phyloP scores from a whole-genome alignment of 2,113 vertebrate species.

The Nerophis lumbriciformis region DNA sequence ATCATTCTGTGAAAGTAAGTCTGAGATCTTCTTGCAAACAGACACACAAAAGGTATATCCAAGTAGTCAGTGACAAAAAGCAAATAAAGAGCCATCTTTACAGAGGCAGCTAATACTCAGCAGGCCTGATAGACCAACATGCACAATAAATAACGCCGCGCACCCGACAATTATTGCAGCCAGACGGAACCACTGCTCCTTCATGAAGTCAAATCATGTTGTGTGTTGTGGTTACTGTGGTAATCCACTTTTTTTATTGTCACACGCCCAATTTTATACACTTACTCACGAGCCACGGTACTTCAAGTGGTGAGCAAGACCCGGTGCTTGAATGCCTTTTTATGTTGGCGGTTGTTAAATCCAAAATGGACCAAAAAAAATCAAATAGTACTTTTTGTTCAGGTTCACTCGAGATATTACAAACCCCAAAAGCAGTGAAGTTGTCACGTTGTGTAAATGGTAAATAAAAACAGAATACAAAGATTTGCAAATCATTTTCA shows the following conservation, averaged over 20 bases:
- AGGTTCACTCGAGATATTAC: too few relatives aligned
- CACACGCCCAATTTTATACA: neutral
- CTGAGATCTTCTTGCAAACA: neutral
- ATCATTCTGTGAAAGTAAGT: too few relatives aligned
- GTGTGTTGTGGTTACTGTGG: neutral
- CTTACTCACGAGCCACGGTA: neutral
- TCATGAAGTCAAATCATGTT: neutral
- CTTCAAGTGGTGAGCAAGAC: neutral
- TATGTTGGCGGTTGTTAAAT: neutral
- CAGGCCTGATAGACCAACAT: conserved; percentile 13
- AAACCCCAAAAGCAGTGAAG: too few relatives aligned
- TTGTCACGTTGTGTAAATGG: too few relatives aligned
- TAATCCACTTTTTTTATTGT: neutral
- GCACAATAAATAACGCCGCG: conserved; percentile 9
- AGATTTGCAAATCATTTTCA: too few relatives aligned
- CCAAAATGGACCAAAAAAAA: neutral
- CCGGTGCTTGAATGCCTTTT: neutral
- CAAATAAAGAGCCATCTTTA: conserved; percentile 3
- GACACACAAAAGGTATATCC: neutral
- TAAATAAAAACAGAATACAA: too few relatives aligned
- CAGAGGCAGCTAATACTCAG: conserved; percentile 14
- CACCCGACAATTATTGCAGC: neutral
- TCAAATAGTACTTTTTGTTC: too few relatives aligned
- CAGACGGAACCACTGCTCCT: conserved; percentile 3
- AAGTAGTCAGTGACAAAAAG: neutral